Conservation (phyloP, 2,113 vertebrate genomes). For the Oophaga pumilio region DNA sequence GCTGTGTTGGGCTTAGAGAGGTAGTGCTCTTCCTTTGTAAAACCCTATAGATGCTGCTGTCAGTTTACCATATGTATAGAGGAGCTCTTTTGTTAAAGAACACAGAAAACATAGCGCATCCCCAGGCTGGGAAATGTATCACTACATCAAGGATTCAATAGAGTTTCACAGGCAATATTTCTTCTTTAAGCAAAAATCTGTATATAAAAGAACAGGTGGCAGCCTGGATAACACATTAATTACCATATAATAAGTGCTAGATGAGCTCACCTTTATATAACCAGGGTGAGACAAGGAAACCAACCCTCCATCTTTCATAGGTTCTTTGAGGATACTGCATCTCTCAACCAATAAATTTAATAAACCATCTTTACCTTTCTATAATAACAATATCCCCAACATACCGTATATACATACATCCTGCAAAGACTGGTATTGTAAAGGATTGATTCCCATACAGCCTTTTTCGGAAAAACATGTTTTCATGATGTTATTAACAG, state of each 20-base stretch:
- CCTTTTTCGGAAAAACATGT: too few species aligned
- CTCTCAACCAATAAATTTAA: not conserved
- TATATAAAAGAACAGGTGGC: not conserved
- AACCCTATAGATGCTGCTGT: too few species aligned
- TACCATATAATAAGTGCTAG: not conserved
- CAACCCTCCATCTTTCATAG: not conserved
- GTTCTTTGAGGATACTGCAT: not conserved
- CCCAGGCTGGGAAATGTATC: not conserved
- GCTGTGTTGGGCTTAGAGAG: too few species aligned
- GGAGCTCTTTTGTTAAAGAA: too few species aligned
- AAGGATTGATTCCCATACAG: not conserved
- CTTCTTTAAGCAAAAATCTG: not conserved
- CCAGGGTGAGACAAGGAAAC: slow-evolving; percentile 20
- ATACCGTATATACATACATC: not conserved
- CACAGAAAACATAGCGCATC: not conserved
- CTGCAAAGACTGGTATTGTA: not conserved
- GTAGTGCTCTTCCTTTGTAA: too few species aligned
- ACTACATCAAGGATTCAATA: not conserved
- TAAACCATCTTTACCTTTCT: not conserved
- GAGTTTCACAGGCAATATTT: not conserved
- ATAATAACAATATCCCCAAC: not conserved
- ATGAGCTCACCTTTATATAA: not conserved
- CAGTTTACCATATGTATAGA: too few species aligned
- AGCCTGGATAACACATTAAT: not conserved
- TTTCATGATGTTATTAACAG: too few species aligned